phyloP scores from a whole-genome alignment of 2,797 vertebrate species.

The Sebastes nivosus region DNA sequence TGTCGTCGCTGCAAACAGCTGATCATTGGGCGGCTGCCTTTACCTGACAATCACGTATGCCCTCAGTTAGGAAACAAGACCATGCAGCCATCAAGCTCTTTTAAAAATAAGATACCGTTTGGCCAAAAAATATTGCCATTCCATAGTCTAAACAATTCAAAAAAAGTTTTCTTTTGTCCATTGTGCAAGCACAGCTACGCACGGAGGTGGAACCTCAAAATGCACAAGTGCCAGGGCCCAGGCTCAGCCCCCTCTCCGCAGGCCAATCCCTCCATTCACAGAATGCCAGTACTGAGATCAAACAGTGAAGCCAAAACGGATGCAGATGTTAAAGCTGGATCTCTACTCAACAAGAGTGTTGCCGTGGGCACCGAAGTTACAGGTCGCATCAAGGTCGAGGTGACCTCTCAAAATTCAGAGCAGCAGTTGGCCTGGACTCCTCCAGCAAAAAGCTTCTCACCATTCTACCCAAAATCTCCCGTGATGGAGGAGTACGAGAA shows the following conservation, averaged over 20 bases:
- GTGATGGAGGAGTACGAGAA: constrained; percentile 31
- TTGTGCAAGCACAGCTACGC: constrained; percentile 83
- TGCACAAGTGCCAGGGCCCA: constrained; percentile 78
- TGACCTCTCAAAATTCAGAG: constrained; percentile 29
- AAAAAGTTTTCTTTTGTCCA: constrained; percentile 77
- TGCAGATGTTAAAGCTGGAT: not conserved
- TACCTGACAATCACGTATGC: constrained; percentile 79
- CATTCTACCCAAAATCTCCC: constrained; percentile 56
- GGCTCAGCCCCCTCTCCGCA: constrained; percentile 3
- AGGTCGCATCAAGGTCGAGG: constrained; percentile 71
- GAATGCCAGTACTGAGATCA: constrained; percentile 19
- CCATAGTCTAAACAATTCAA: constrained; percentile 59
- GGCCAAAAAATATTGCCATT: constrained; percentile 63
- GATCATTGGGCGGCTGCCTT: constrained; percentile 76
- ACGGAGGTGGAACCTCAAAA: constrained; percentile 81
- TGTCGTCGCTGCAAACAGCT: constrained; percentile 82
- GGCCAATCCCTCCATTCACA: constrained; percentile 5
- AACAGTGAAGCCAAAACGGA: constrained; percentile 9
- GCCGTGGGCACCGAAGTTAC: constrained; percentile 70
- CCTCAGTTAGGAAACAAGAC: constrained; percentile 47
- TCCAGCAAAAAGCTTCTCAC: constrained; percentile 58
- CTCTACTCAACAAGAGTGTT: constrained; percentile 41
- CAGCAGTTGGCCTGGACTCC: constrained; percentile 46
- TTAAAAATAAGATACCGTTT: constrained; percentile 38
- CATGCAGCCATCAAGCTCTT: constrained; percentile 21